phyloP scores from a whole-genome alignment of 2,797 vertebrate genomes.

The Sebastes kiyomatsui region DNA sequence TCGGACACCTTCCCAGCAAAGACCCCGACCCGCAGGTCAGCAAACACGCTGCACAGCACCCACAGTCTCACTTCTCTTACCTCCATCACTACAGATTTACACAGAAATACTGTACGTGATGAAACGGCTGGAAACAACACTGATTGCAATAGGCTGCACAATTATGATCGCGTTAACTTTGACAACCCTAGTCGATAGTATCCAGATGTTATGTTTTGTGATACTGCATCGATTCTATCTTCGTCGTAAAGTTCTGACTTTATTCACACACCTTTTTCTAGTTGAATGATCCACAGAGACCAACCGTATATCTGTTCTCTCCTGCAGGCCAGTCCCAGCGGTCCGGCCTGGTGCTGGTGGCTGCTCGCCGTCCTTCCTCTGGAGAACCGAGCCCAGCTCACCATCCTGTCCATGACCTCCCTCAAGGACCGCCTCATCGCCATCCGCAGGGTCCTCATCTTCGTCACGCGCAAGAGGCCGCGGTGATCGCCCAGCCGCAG shows the following conservation, averaged over 20 bases:
- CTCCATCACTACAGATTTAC: not conserved
- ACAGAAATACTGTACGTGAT: too few relatives aligned
- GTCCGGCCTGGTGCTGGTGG: slow-evolving; percentile 96
- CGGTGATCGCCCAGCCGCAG: slow-evolving; percentile 74
- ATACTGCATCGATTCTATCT: too few relatives aligned
- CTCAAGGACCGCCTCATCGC: slow-evolving; percentile 91
- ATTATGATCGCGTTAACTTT: too few relatives aligned
- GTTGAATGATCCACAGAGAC: not conserved
- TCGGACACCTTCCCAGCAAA: slow-evolving; percentile 90
- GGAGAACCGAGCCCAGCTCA: slow-evolving; percentile 92
- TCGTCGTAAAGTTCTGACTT: too few relatives aligned
- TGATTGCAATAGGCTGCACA: too few relatives aligned
- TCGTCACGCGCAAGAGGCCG: slow-evolving; percentile 89
- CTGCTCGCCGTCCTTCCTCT: slow-evolving; percentile 90
- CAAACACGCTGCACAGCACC: not conserved
- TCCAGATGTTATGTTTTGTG: too few relatives aligned
- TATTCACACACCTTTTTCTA: too few relatives aligned
- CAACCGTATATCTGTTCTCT: not conserved
- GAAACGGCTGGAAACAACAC: too few relatives aligned
- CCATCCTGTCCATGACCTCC: slow-evolving; percentile 90
- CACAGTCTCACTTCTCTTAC: not conserved
- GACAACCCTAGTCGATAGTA: too few relatives aligned
- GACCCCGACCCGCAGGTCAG: slow-evolving; percentile 76
- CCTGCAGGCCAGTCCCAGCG: slow-evolving; percentile 86
- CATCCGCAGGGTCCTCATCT: slow-evolving; percentile 89